Percentiles rank a stretch among this genome's conserved stretches.
Conservation (phyloP, 1,140 invertebrate genomes). For the Acyrthosiphon pisum region DNA sequence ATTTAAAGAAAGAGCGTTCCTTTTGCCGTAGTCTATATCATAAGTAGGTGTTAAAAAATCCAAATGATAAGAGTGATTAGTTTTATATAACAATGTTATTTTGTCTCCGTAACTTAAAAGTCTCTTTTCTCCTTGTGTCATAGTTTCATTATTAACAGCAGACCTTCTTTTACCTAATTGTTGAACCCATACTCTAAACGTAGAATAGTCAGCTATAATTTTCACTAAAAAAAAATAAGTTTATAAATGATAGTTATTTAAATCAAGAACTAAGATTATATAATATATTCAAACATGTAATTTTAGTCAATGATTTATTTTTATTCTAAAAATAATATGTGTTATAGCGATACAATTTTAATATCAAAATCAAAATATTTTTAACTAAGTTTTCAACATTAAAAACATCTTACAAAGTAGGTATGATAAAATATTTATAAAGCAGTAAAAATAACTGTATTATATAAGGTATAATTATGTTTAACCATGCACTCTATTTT, state of each 20-base stretch:
- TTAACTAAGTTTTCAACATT: no score
- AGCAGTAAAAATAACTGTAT: no score
- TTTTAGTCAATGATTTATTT: neutral
- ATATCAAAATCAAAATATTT: no score
- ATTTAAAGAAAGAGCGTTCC: neutral
- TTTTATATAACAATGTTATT: slow-evolving; percentile 73
- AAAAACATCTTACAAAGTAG: no score
- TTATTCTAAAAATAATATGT: neutral
- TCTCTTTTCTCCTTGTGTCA: slow-evolving; percentile 68
- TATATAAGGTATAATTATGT: no score
- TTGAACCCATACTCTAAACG: slow-evolving; percentile 66
- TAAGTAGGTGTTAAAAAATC: slow-evolving; percentile 70
- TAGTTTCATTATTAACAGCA: slow-evolving; percentile 74
- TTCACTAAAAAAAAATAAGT: slow-evolving; percentile 25
- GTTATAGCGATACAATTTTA: neutral
- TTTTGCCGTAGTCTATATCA: neutral
- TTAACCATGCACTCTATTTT: no score
- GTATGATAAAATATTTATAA: no score
- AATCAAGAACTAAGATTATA: neutral
- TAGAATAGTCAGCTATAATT: slow-evolving; percentile 41
- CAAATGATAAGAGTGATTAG: slow-evolving; percentile 66
- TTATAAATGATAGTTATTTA: neutral
- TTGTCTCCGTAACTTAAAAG: slow-evolving; percentile 71
- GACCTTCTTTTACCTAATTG: slow-evolving; percentile 72
- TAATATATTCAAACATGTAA: neutral